Percentiles rank a stretch among this genome's conserved stretches.
Evolutionary conservation across 1,140 invertebrate species (phyloP).

Genomic region (Formica exsecta): DNA sequence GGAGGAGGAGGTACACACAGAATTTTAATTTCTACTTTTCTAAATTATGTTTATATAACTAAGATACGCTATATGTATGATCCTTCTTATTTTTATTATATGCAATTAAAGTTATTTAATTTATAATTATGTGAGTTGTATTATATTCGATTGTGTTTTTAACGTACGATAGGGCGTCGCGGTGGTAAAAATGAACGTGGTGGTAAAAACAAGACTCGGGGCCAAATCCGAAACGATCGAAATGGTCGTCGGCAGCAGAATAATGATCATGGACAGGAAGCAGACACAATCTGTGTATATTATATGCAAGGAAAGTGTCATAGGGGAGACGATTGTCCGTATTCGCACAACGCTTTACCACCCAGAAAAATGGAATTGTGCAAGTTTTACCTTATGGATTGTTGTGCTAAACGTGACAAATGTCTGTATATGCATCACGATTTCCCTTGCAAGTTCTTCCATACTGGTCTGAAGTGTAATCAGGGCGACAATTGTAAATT

Average conservation of each 20-base stretch:
- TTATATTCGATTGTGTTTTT: background rate
- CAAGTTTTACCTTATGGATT: constrained; percentile 98
- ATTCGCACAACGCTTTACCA: constrained; percentile 94
- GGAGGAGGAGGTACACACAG: constrained; percentile 38
- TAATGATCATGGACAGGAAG: constrained; percentile 88
- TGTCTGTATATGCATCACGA: constrained; percentile 99
- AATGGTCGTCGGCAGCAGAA: constrained; percentile 80
- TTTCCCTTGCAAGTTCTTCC: constrained; percentile 99
- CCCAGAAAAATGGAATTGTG: constrained; percentile 97
- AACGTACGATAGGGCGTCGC: constrained; percentile 74
- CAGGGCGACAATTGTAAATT: constrained; percentile 96
- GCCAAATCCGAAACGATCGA: constrained; percentile 81
- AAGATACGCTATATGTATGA: constrained; percentile 44
- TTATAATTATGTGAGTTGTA: background rate
- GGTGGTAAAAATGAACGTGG: constrained; percentile 83
- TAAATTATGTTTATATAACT: background rate
- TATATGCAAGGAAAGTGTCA: constrained; percentile 96
- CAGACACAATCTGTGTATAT: constrained; percentile 92
- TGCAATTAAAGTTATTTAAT: background rate
- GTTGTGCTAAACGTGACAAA: constrained; percentile 97
- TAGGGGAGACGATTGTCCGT: constrained; percentile 92
- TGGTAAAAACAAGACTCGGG: constrained; percentile 83
- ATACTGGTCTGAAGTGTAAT: constrained; percentile 95
- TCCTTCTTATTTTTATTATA: background rate
- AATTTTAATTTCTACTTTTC: background rate